These are phyloP conservation scores for Eupsilia transversa DNA, from an alignment of 2,888 invertebrate genomes.

Conservation along the genomic window DNA sequence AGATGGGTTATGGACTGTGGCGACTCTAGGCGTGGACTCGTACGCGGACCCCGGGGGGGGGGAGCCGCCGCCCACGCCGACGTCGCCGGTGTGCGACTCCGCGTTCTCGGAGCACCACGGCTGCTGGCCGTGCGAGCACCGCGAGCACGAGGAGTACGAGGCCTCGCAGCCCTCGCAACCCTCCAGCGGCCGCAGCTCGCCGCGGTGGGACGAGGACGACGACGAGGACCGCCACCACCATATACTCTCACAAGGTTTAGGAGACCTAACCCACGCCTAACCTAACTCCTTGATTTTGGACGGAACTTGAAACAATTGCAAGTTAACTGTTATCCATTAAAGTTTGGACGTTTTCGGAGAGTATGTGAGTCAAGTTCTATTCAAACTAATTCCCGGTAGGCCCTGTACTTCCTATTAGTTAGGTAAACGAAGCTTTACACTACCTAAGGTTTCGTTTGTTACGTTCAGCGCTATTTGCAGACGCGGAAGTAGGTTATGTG, in stretches of 20 bases:
- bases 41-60: slow-evolving; percentile 88
- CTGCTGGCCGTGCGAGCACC: slow-evolving; percentile 88
- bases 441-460: slow-evolving; percentile 60
- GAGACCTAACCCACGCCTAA: slow-evolving; percentile 71
- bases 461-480: slow-evolving; percentile 85
- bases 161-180: slow-evolving; percentile 83
- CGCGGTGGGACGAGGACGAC: slow-evolving; percentile 87
- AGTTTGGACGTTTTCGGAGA: slow-evolving; percentile 55
- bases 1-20: slow-evolving; percentile 68
- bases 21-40: slow-evolving; percentile 85
- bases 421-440: slow-evolving; percentile 67
- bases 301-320: slow-evolving; percentile 64
- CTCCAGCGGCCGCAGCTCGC: slow-evolving; percentile 87
- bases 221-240: slow-evolving; percentile 85
- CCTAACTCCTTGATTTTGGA: slow-evolving; percentile 66
- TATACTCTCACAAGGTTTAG: slow-evolving; percentile 87
- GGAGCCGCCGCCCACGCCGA: slow-evolving; percentile 87
- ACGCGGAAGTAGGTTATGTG: slow-evolving; percentile 66
- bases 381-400: slow-evolving; percentile 73
- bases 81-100: slow-evolving; percentile 88
- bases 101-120: slow-evolving; percentile 89
- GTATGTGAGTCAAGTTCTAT: slow-evolving; percentile 80
- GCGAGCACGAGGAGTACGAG: slow-evolving; percentile 83
- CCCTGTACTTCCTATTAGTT: slow-evolving; percentile 70
- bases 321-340: slow-evolving; percentile 49